Conservation (phyloP, 2,113 vertebrate species). For the Himantopus leucocephalus region DNA sequence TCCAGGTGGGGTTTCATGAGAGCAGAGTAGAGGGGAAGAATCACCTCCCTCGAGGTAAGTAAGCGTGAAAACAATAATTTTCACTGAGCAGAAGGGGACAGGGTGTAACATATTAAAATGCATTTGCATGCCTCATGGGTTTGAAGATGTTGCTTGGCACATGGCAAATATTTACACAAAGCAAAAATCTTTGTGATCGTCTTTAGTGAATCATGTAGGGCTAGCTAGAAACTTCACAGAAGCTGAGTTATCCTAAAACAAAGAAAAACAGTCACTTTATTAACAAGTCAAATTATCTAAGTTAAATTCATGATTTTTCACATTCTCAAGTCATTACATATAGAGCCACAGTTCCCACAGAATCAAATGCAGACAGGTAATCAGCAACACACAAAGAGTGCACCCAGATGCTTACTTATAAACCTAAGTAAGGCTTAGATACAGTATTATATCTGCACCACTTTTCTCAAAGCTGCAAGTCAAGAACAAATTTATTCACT, state of each 20-base stretch:
- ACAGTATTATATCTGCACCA: not conserved
- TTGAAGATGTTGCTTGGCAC: not conserved
- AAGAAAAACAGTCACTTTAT: not conserved
- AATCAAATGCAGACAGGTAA: not conserved
- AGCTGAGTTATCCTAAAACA: not conserved
- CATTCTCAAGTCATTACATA: not conserved
- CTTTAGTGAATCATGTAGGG: not conserved
- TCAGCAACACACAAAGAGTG: not conserved
- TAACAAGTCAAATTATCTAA: not conserved
- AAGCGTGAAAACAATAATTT: not conserved
- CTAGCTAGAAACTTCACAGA: not conserved
- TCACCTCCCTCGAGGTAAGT: too few relatives aligned
- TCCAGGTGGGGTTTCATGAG: too few relatives aligned
- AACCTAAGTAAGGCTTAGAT: not conserved
- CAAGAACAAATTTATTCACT: slow-evolving; percentile 3
- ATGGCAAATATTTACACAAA: not conserved
- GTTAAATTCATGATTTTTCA: not conserved
- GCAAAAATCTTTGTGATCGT: not conserved
- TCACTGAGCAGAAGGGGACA: not conserved
- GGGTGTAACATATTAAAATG: not conserved
- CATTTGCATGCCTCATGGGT: not conserved
- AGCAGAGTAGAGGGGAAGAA: too few relatives aligned
- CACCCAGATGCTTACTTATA: not conserved
- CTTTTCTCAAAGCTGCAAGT: not conserved
- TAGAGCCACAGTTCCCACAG: not conserved